Conservation (phyloP, 2,888 invertebrate species). For the Bombylius major region DNA sequence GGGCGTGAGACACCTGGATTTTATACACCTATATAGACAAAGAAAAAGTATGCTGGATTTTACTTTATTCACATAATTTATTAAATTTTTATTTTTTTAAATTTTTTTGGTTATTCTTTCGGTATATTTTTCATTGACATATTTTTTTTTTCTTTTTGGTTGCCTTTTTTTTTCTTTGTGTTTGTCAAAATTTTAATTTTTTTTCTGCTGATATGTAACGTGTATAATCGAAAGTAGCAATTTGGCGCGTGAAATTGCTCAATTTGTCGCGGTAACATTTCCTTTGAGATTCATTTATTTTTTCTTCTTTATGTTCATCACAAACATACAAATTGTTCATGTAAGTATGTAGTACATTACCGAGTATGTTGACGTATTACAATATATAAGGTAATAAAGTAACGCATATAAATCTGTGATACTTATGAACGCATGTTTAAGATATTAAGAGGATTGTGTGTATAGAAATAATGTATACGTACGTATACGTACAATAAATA, state of each 20-base stretch:
- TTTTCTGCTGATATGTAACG: background rate
- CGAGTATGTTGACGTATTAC: too few species aligned
- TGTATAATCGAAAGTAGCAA: slow-evolving; percentile 25
- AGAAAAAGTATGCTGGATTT: too few species aligned
- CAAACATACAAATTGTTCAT: too few species aligned
- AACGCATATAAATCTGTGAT: background rate
- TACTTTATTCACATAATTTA: too few species aligned
- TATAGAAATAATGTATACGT: background rate
- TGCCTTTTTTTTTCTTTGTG: background rate
- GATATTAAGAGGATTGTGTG: background rate
- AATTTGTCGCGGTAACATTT: slow-evolving; percentile 22
- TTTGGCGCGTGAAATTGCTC: slow-evolving; percentile 38
- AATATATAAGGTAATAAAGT: background rate
- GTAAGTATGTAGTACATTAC: too few species aligned
- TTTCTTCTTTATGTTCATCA: background rate
- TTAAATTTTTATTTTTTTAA: background rate
- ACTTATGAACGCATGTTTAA: background rate
- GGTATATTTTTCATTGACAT: background rate
- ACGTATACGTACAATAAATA: background rate
- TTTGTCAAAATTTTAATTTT: too few species aligned
- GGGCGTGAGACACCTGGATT: slow-evolving; percentile 10
- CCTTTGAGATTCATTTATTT: slow-evolving; percentile 3
- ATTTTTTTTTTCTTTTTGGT: background rate
- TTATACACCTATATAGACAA: background rate
- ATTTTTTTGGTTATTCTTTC: background rate